A percentile compares a stretch with the other conserved stretches of the same genome.
phyloP scores from a whole-genome alignment of 1,140 invertebrate species.

The Telenomus remus region DNA sequence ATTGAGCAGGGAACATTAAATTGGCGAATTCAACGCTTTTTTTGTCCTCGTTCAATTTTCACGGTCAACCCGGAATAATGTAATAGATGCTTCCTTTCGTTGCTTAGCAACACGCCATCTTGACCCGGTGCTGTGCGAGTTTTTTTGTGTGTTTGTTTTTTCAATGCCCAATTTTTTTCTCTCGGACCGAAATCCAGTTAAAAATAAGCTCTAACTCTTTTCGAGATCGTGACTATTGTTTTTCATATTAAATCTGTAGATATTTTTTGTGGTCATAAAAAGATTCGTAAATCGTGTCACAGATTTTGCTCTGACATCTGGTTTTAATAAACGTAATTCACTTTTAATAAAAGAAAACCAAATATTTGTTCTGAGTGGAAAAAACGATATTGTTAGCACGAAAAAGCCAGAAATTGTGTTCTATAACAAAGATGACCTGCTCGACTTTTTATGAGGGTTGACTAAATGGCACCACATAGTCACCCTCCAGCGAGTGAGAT shows the following conservation, averaged over 20 bases:
- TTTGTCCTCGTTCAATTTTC: slow-evolving; percentile 23
- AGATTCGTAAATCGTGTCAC: too few species aligned
- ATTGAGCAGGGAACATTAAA: too few species aligned
- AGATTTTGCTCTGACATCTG: too few species aligned
- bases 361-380: background rate
- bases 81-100: slow-evolving; percentile 47
- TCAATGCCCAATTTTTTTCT: slow-evolving; percentile 11
- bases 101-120: slow-evolving; percentile 60
- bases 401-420: slow-evolving; percentile 24
- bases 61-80: slow-evolving; percentile 32
- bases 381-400: background rate
- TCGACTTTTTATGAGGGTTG: slow-evolving; percentile 53
- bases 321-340: too few species aligned
- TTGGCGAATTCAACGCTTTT: too few species aligned
- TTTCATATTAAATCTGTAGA: too few species aligned
- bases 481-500: slow-evolving; percentile 53
- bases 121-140: slow-evolving; percentile 34
- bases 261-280: too few species aligned
- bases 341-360: too few species aligned
- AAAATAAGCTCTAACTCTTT: too few species aligned
- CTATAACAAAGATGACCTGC: slow-evolving; percentile 48
- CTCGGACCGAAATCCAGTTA: too few species aligned
- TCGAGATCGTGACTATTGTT: too few species aligned
- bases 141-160: slow-evolving; percentile 29
- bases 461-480: slow-evolving; percentile 62